Percentiles rank a stretch among this genome's conserved stretches.
Evolutionary conservation across 2,113 vertebrate species (phyloP).

Genomic region (Ifrita kowaldi): DNA sequence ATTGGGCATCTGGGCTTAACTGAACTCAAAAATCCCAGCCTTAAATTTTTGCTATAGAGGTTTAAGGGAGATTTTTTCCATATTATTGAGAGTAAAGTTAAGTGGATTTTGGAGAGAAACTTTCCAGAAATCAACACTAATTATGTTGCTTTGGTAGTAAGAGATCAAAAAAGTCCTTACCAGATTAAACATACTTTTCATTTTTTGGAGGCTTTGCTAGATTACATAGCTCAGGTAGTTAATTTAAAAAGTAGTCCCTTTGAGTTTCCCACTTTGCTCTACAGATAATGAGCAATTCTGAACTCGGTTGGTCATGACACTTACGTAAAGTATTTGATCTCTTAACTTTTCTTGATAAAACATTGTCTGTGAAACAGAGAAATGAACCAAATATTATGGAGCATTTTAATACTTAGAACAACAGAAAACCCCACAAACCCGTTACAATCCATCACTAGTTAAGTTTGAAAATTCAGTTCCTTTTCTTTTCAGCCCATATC

Average conservation of each 20-base stretch:
- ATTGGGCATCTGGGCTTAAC: not conserved
- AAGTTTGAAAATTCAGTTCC: not conserved
- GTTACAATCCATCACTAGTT: not conserved
- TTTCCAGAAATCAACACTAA: not conserved
- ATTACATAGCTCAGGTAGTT: not conserved
- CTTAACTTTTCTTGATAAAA: not conserved
- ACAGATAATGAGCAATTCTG: not conserved
- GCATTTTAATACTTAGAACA: not conserved
- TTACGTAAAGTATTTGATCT: not conserved
- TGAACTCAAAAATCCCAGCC: not conserved
- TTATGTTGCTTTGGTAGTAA: not conserved
- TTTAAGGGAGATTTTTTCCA: not conserved
- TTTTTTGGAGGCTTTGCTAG: conserved; percentile 28
- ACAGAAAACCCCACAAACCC: not conserved
- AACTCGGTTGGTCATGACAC: not conserved
- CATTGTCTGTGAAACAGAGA: not conserved
- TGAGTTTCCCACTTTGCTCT: not conserved
- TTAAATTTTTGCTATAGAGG: not conserved
- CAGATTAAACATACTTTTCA: conserved; percentile 30
- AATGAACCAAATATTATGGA: not conserved
- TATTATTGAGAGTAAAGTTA: not conserved
- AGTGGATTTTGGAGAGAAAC: not conserved
- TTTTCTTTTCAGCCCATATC: not conserved
- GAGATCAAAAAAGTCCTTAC: not conserved
- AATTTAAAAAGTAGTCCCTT: not conserved